Evolutionary conservation across 2,113 vertebrate species (phyloP).

Genomic region (human (Homo sapiens)): GRCh38 chr4:140100001-140100500

Average conservation of each 20-base stretch:
- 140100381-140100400: neutral
- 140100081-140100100: neutral
- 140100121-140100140: neutral
- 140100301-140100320: neutral
- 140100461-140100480: neutral
- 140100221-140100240: neutral
- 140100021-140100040: neutral
- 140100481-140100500: neutral
- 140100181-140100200: neutral
- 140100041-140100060: neutral
- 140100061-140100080: neutral
- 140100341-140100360: neutral
- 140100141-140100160: neutral
- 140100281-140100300: neutral
- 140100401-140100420: neutral
- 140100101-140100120: neutral
- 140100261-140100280: neutral
- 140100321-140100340: neutral
- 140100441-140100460: neutral
- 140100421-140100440: neutral
- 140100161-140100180: neutral
- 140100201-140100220: neutral
- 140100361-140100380: neutral
- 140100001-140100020: slow-evolving; percentile 32
- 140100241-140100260: neutral